Percentiles rank a stretch among this genome's conserved stretches.
phyloP scores from a whole-genome alignment of 1,140 invertebrate genomes.

The Armadillidium nasatum region DNA sequence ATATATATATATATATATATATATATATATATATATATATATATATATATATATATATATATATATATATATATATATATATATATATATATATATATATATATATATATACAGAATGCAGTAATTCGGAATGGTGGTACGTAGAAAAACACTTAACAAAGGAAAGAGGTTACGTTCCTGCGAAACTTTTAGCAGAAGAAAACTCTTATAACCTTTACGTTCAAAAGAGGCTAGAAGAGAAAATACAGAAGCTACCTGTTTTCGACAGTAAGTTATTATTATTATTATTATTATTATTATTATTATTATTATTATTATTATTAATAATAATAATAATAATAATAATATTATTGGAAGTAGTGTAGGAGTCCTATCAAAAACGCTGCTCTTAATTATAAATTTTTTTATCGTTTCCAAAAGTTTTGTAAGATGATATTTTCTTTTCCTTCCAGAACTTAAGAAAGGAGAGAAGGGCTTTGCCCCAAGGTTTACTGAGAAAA shows the following conservation, averaged over 20 bases:
- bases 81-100: background rate
- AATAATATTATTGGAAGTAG: too few relatives aligned
- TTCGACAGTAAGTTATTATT: slow-evolving; percentile 72
- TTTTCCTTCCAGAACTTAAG: slow-evolving; percentile 62
- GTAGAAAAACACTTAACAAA: slow-evolving; percentile 82
- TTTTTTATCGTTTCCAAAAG: slow-evolving; percentile 19
- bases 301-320: slow-evolving; percentile 8
- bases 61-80: background rate
- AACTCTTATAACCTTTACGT: slow-evolving; percentile 72
- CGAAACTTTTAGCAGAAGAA: slow-evolving; percentile 77
- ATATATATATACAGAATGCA: slow-evolving; percentile 40
- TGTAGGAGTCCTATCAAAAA: too few relatives aligned
- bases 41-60: too few relatives aligned
- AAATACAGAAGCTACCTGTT: slow-evolving; percentile 82
- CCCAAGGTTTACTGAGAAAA: slow-evolving; percentile 77
- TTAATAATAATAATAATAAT: background rate
- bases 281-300: background rate
- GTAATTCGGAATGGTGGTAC: slow-evolving; percentile 61
- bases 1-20: too few relatives aligned
- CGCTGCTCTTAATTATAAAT: too few relatives aligned
- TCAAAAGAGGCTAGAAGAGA: slow-evolving; percentile 80
- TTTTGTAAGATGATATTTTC: background rate
- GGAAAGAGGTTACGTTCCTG: slow-evolving; percentile 88
- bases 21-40: too few relatives aligned
- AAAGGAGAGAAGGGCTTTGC: slow-evolving; percentile 69